Evolutionary conservation across 2,888 invertebrate species (phyloP).

Genomic region (Caenorhabditis imperialis): DNA sequence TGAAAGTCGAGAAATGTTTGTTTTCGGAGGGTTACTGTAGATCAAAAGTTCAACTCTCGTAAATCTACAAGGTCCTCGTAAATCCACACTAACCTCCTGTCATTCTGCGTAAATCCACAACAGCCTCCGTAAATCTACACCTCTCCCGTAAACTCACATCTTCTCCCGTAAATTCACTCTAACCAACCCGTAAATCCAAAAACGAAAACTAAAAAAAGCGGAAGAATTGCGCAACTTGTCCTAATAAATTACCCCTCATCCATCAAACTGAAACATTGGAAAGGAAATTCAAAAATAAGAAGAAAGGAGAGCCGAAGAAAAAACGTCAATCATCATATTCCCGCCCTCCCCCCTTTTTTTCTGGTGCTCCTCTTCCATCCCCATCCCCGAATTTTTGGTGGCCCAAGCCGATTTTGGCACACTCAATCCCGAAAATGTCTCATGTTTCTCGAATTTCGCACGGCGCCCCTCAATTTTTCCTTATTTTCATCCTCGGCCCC

Average conservation of each 20-base stretch:
- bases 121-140: too few relatives aligned
- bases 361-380: slow-evolving; percentile 3
- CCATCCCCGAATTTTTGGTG: slow-evolving; percentile 7
- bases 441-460: slow-evolving; percentile 55
- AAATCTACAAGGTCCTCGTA: too few relatives aligned
- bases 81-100: too few relatives aligned
- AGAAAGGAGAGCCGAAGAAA: slow-evolving; percentile 25
- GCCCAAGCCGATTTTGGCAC: slow-evolving; percentile 45
- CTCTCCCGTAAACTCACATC: too few relatives aligned
- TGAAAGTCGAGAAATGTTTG: not conserved
- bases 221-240: slow-evolving; percentile 7
- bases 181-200: too few relatives aligned
- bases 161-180: too few relatives aligned
- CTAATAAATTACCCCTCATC: slow-evolving; percentile 20
- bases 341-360: slow-evolving; percentile 20
- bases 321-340: slow-evolving; percentile 51
- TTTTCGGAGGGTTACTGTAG: not conserved
- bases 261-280: slow-evolving; percentile 40
- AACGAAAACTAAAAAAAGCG: not conserved
- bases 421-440: slow-evolving; percentile 50
- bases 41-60: not conserved
- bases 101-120: too few relatives aligned
- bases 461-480: not conserved
- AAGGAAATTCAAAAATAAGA: slow-evolving; percentile 11
- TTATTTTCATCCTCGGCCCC: too few relatives aligned